Evolutionary conservation across 2,113 vertebrate genomes (phyloP).

Genomic region (Gymnocephalus cernua): DNA sequence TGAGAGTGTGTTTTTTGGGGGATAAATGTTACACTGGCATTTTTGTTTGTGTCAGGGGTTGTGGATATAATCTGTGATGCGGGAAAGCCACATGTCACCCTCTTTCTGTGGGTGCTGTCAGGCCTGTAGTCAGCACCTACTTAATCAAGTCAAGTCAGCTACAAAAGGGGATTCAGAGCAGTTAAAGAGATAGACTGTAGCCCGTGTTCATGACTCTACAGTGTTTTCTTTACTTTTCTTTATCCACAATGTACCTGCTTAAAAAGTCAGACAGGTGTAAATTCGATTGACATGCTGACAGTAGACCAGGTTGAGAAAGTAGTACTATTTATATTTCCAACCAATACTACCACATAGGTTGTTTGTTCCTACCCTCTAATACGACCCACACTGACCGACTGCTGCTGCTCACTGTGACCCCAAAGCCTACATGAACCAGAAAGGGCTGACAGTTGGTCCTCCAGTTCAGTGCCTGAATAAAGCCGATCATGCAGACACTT

Average conservation of each 20-base stretch:
- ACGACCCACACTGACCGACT: neutral
- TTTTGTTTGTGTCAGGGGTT: constrained; percentile 27
- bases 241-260: neutral
- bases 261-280: constrained; percentile 1
- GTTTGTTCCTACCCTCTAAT: no score
- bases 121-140: constrained; percentile 40
- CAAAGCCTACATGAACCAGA: neutral
- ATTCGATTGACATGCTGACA: neutral
- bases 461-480: neutral
- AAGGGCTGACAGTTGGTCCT: neutral
- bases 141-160: constrained; percentile 34
- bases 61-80: constrained; percentile 18
- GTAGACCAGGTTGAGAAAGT: neutral
- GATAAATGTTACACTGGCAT: constrained; percentile 7
- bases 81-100: constrained; percentile 30
- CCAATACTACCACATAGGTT: no score
- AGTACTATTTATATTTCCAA: no score
- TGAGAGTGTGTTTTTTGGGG: constrained; percentile 13
- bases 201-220: neutral
- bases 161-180: neutral
- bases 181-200: neutral
- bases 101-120: constrained; percentile 31
- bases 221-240: no score
- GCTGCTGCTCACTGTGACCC: neutral
- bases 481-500: no score